Evolutionary conservation across 1,140 invertebrate genomes (phyloP), one percentile per base, ranked within the genome.

Genomic region (Conopomorpha cramerella): DNA sequence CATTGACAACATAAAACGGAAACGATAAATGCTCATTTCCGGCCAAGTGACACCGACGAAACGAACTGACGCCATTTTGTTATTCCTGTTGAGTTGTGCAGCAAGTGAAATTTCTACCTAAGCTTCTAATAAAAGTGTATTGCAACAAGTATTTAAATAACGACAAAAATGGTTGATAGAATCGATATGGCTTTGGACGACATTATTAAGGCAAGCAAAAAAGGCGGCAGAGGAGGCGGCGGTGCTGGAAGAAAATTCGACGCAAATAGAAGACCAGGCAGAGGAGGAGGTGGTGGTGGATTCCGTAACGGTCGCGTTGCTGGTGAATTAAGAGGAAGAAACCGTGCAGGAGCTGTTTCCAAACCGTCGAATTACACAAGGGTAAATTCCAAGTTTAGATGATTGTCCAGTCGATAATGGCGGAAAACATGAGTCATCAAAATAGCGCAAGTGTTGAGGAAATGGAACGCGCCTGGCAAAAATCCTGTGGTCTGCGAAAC

Each of bases 131-230:
- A n/a, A n/a, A n/a, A n/a, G n/a, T n/a, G n/a, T n/a, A n/a, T n/a
- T n/a, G n/a, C n/a, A n/a, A n/a, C n/a, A n/a, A n/a, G n/a, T n/a
- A n/a, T n/a, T n/a, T n/a, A n/a, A n/a, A n/a, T n/a, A n/a, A n/a
- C n/a, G n/a, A n/a, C n/a, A n/a, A 85, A 80, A 77, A 92, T 93
- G 90, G 86, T 89, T 36, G 92, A 94, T 58, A 93, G 92, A 82
- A 91, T 96, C 67, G 93, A 96, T 77, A 93, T 96, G 91, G 95
- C 93, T 65, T 82, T 96, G 38, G 94, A 97, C 66, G 94, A 96
- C 51, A 96, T 96, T 41, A 96, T 96, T 45, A 96, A 94, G 81
- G 86, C 89, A 39, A 90, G 81, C 46, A 86, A 84, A 64, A 80
- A 80, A 34, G 55, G 70, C 37, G 55, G 79, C 27, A 55, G 77